Evolutionary conservation across 1,140 invertebrate species (phyloP).

Genomic region (Wiebesia pumilae): DNA sequence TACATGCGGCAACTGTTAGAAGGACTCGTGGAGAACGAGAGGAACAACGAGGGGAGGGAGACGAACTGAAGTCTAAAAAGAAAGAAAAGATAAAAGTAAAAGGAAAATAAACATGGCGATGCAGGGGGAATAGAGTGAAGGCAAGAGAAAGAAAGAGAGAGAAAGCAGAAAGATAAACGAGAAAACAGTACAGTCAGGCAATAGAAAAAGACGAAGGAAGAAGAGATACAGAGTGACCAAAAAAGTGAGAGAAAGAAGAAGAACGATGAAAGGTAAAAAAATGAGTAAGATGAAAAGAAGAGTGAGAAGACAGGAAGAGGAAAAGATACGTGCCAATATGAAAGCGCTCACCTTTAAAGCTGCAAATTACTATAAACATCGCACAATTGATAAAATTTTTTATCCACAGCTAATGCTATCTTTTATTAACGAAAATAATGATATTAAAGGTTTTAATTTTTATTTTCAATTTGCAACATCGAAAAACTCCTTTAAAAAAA

Average conservation of each 20-base stretch:
- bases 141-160: not conserved
- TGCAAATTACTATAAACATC: no score
- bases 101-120: not conserved
- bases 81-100: not conserved
- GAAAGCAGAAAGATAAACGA: not conserved
- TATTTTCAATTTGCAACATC: not conserved
- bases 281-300: no score
- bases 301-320: not conserved
- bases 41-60: no score
- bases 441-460: not conserved
- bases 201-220: not conserved
- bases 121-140: not conserved
- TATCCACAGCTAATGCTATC: no score
- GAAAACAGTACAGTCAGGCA: not conserved
- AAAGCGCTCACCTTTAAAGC: no score
- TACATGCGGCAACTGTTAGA: not conserved
- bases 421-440: no score
- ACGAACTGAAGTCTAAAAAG: not conserved
- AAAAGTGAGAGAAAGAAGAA: slow-evolving; percentile 12
- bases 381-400: no score
- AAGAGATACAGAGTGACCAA: slow-evolving; percentile 46
- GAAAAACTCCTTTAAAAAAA: not conserved
- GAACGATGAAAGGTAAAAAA: no score
- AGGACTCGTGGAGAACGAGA: not conserved
- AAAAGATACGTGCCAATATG: not conserved